phyloP scores from a whole-genome alignment of 2,797 vertebrate species.

The Silurus lanzhouensis region DNA sequence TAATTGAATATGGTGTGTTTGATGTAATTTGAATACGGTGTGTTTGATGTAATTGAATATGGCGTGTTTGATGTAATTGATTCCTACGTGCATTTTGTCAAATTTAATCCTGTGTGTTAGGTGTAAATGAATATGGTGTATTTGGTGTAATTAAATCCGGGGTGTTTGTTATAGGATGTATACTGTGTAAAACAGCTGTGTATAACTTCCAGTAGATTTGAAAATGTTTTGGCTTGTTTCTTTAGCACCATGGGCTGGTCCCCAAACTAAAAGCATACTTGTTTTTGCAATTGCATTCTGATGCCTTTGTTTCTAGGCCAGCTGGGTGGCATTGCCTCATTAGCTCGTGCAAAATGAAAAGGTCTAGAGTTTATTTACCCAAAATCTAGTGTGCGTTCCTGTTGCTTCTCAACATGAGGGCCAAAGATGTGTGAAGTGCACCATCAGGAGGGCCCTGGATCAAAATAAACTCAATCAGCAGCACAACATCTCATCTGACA shows the following conservation, averaged over 20 bases:
- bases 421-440: background rate
- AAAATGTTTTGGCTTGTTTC: background rate
- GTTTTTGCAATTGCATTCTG: background rate
- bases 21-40: no score
- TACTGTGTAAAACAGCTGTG: no score
- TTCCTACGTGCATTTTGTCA: no score
- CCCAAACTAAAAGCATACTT: background rate
- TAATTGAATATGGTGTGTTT: no score
- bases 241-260: background rate
- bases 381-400: background rate
- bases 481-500: background rate
- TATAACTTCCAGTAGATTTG: no score
- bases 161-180: no score
- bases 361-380: constrained; percentile 14
- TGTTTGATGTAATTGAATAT: no score
- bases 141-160: no score
- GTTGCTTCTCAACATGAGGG: background rate
- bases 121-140: no score
- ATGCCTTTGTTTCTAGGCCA: background rate
- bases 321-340: background rate
- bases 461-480: background rate
- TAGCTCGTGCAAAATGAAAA: background rate
- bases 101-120: no score
- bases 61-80: no score
- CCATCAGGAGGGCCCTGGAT: constrained; percentile 1